A percentile compares a stretch with the other conserved stretches of the same genome.
Conservation (phyloP, 1,140 invertebrate genomes). For the Neomicropteryx cornuta region DNA sequence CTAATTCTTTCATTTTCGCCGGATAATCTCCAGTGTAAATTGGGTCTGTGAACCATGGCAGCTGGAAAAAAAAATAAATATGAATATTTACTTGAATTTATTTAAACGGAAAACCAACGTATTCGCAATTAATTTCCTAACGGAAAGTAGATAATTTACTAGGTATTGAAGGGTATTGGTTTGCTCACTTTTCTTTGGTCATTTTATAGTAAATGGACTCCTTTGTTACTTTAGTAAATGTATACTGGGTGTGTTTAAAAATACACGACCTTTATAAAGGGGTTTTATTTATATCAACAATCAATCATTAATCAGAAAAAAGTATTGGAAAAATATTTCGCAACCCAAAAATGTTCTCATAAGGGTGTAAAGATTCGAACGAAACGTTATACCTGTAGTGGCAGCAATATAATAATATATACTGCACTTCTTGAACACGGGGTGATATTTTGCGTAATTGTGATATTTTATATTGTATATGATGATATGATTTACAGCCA, state of each 20-base stretch:
- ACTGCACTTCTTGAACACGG: too few species aligned
- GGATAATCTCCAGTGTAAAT: conserved; percentile 26
- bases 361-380: neutral
- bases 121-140: conserved; percentile 1
- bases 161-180: neutral
- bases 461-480: neutral
- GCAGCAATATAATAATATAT: neutral
- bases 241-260: neutral
- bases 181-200: neutral
- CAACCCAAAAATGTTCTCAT: neutral
- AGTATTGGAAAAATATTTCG: neutral
- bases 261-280: neutral
- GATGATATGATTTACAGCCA: conserved; percentile 7
- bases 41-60: conserved; percentile 21
- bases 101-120: conserved; percentile 5
- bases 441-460: conserved; percentile 1
- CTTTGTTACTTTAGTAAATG: too few species aligned
- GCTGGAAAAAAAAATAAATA: conserved; percentile 13
- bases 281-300: neutral
- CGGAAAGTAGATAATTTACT: conserved; percentile 4
- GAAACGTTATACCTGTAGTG: neutral
- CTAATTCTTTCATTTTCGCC: conserved; percentile 18
- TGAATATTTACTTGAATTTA: conserved; percentile 5
- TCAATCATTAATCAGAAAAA: neutral
- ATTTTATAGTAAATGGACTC: neutral